A percentile compares a stretch with the other conserved stretches of the same genome.
Conservation (phyloP, 2,888 invertebrate species). For the Lycia hirtaria region DNA sequence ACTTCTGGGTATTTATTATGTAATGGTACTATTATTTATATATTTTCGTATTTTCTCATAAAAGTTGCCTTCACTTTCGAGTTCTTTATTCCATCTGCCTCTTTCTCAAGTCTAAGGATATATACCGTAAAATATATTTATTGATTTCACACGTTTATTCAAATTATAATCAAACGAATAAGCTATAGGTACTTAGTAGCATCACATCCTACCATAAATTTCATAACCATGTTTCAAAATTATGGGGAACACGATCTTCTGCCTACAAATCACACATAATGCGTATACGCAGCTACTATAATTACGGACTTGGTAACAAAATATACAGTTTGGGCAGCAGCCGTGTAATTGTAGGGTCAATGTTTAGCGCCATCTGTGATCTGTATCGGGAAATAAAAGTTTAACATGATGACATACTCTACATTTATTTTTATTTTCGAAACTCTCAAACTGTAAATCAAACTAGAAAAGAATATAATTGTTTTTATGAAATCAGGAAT, state of each 20-base stretch:
- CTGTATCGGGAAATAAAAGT: constrained; percentile 2
- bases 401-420: not conserved
- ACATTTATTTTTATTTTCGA: not conserved
- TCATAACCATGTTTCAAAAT: not conserved
- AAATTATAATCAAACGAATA: not conserved
- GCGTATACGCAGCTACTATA: constrained; percentile 12
- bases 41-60: no score
- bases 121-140: not conserved
- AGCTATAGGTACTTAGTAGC: not conserved
- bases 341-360: constrained; percentile 31
- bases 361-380: constrained; percentile 7
- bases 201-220: not conserved
- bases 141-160: not conserved
- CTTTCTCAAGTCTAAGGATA: no score
- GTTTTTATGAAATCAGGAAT: no score
- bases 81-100: no score
- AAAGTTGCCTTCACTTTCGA: no score
- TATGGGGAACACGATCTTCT: not conserved
- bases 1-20: no score
- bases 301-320: constrained; percentile 19
- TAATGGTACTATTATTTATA: no score
- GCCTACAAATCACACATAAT: not conserved
- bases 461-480: no score
- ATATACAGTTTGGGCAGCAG: constrained; percentile 23
- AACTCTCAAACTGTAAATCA: no score